These are phyloP conservation scores for Cataglyphis rosenhaueri DNA, from an alignment of 2,888 invertebrate species.

Conservation along the genomic window DNA sequence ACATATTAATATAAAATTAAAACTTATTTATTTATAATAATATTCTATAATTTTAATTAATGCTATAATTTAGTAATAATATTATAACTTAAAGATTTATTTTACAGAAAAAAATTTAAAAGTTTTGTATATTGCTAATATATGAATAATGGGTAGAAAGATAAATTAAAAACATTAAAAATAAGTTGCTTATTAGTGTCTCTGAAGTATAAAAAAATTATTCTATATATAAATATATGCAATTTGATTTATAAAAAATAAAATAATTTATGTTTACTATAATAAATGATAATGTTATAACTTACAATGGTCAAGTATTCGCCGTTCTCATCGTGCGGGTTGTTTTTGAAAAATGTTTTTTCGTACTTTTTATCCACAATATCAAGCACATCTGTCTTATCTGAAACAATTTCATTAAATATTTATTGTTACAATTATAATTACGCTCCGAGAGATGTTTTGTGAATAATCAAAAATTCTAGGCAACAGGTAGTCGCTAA, in stretches of 20 bases:
- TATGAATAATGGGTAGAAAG: not conserved
- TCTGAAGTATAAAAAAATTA: not conserved
- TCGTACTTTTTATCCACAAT: conserved; percentile 68
- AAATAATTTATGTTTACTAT: not conserved
- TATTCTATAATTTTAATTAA: not conserved
- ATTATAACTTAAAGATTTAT: not conserved
- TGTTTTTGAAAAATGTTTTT: conserved; percentile 68
- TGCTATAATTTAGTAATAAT: not conserved
- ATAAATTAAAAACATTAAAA: not conserved
- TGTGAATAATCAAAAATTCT: conserved; percentile 10
- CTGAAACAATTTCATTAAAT: conserved; percentile 49
- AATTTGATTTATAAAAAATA: conserved; percentile 8
- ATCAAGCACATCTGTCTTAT: conserved; percentile 59
- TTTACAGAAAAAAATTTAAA: not conserved
- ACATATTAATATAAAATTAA: not conserved
- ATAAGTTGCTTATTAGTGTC: not conserved
- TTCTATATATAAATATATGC: not conserved
- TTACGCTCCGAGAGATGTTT: not conserved
- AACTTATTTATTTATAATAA: not conserved
- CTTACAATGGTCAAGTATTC: conserved; percentile 75
- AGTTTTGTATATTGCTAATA: conserved; percentile 6
- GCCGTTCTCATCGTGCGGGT: conserved; percentile 72
- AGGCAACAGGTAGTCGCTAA: conserved; percentile 16
- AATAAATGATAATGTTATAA: conserved; percentile 29
- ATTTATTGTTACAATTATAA: conserved; percentile 1